Base-by-base conservation (phyloP, 2,888 invertebrate species). In the Cataglyphis cursor region DNA sequence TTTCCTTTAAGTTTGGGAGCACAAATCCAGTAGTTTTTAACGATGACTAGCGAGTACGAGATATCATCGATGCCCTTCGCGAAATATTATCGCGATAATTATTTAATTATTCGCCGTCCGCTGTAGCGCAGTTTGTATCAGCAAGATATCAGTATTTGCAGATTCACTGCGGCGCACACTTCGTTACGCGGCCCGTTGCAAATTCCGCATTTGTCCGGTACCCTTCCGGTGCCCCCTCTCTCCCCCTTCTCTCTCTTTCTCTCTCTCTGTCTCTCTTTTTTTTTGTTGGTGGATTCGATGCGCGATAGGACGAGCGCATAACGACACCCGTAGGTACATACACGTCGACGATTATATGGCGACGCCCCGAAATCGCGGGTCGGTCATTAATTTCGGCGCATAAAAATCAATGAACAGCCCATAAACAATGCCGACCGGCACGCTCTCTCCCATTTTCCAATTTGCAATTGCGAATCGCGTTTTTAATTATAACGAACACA, bases 401-500 rank as follows among this genome's bases (percentile, higher is more conserved):
- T 94, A 95, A 95, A 95, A 95, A 95, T 94, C 95, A 95, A 95
- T 95, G 93, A 94, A 94, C 95, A 93, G 94, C 92, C 93, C 94
- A 94, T 94, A 94, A 94, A 94, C 94, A 93, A 94, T 92, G 80
- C 86, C 87, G 88, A 85, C 84, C 86, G 86, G 88, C 88, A 89
- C 93, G 88, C 91, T 87, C 85, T 87, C 89, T 89, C 92, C 95
- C 94, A 94, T 94, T 95, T 95, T 95, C 94, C 95, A 94, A 95
- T 95, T 94, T 94, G 94, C 94, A 94, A 95, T 95, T 95, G 94
- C 94, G 94, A 95, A 94, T 94, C 93, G 95, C 93, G 94, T 95
- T 95, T 94, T 95, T 95, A 95, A 95, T 95, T 95, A 95, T 94
- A 95, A 94, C 94, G 94, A 94, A 95, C 93, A 94, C 94, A 95